A percentile compares a stretch with the other conserved stretches of the same genome.
phyloP scores from a whole-genome alignment of 2,113 vertebrate genomes.

The Alaudala cheleensis region DNA sequence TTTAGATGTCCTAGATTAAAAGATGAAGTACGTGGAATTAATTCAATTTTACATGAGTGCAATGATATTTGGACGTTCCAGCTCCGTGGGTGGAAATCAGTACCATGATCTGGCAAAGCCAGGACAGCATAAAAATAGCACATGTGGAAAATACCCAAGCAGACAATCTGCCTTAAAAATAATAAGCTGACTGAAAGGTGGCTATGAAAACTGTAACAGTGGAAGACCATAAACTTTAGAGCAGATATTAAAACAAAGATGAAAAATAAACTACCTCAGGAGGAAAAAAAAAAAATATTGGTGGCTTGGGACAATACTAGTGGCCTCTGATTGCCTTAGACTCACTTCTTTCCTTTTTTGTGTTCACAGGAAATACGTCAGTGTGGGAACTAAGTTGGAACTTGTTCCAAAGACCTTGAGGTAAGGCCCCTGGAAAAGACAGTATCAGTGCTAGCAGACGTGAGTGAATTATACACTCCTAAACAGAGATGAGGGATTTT shows the following conservation, averaged over 20 bases:
- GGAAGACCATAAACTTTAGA: not conserved
- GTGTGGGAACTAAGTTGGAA: not conserved
- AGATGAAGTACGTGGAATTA: not conserved
- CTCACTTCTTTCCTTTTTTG: not conserved
- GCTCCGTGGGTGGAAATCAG: not conserved
- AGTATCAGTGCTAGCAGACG: not conserved
- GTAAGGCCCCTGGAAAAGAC: not conserved
- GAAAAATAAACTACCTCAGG: not conserved
- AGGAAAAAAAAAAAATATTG: not conserved
- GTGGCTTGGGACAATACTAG: not conserved
- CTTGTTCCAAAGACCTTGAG: not conserved
- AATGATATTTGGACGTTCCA: not conserved
- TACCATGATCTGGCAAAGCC: not conserved
- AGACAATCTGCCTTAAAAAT: not conserved
- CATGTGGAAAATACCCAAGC: not conserved
- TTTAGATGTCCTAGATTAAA: not conserved
- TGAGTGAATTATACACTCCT: constrained; percentile 3
- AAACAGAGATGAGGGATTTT: not conserved
- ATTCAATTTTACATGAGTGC: not conserved
- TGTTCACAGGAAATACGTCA: not conserved
- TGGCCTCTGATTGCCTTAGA: not conserved
- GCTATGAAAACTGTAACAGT: not conserved
- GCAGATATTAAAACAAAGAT: not conserved
- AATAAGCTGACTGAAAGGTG: not conserved
- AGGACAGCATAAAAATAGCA: not conserved